These are phyloP conservation scores for Tillus elongatus DNA, from an alignment of 2,888 invertebrate genomes.

Conservation along the genomic window DNA sequence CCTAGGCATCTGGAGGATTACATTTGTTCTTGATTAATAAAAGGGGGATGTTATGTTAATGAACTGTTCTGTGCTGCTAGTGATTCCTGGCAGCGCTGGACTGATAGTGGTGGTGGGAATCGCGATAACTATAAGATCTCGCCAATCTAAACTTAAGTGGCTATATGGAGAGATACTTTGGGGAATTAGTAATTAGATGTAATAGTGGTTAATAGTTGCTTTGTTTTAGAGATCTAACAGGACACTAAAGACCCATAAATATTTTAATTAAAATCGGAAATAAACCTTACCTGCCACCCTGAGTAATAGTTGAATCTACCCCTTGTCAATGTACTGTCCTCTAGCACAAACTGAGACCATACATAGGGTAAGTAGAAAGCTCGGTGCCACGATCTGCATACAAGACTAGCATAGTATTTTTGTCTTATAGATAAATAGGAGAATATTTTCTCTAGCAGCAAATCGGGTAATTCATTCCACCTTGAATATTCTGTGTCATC, in stretches of 20 bases:
- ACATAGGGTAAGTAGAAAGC: constrained; percentile 64
- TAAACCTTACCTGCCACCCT: constrained; percentile 57
- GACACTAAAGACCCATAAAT: neutral
- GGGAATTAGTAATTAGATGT: too few relatives aligned
- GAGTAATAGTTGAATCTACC: constrained; percentile 71
- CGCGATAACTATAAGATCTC: too few relatives aligned
- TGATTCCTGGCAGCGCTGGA: too few relatives aligned
- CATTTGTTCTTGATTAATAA: too few relatives aligned
- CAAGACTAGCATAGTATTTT: constrained; percentile 65
- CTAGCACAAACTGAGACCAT: constrained; percentile 66
- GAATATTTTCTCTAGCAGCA: constrained; percentile 65
- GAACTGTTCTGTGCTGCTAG: too few relatives aligned
- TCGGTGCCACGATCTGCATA: constrained; percentile 55
- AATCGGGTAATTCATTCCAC: constrained; percentile 63
- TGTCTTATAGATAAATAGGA: constrained; percentile 57
- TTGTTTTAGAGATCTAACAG: constrained; percentile 1
- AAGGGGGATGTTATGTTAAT: too few relatives aligned
- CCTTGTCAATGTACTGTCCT: constrained; percentile 64
- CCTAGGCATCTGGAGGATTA: too few relatives aligned
- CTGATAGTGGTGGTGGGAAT: too few relatives aligned
- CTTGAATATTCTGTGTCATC: constrained; percentile 42
- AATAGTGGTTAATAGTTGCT: neutral
- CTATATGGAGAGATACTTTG: too few relatives aligned
- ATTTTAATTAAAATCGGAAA: too few relatives aligned
- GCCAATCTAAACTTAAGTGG: too few relatives aligned